Base-by-base conservation (phyloP, 2,113 vertebrate species). In the Burhinus oedicnemus region DNA sequence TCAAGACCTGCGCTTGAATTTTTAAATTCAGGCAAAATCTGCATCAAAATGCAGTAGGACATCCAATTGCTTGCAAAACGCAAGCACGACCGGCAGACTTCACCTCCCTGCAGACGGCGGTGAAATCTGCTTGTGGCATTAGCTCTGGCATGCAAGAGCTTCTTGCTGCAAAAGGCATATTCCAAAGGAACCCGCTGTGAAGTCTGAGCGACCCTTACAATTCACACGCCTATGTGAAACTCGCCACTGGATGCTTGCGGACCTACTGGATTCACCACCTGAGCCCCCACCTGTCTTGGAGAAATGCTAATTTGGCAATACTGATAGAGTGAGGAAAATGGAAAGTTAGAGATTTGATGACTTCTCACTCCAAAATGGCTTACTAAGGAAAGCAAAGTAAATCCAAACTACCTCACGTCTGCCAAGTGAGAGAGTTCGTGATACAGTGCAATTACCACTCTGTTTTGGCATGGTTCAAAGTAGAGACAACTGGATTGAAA, bases 351-450 rank as follows among this genome's bases (percentile, higher is more conserved):
- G 58, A 91, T 86, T 58, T 25, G 32, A 74, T 6, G 32, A 71
- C 91, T 80, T 96, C 94, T 96, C 94, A 90, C 93, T 49, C 89
- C 52, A 71, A 88, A 93, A 97, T 95, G 94, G 94, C 89, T 97
- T 93, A 96, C 70, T 60, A 95, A 96, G 62, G 81, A 91, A 89
- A 92, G 77, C 84, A 88, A 85, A 89, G 62, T 85, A 92, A 92
- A 95, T 83, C 40, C 86, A 91, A 80, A 89, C 60, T 52, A 92
- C 58, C 52, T 87, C 65, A 13, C 27, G 54, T 68, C 91, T 92
- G 84, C 66, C 89, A 87, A 94, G 72, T 51, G 68, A 87, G 91
- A 66, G 79, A 94, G 89, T 78, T 82, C 12, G 3, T 80, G 94
- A 90, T 23, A 92, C 85, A 93, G 95, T 93, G 85, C 94, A 96